Evolutionary conservation across 2,113 vertebrate genomes (phyloP), one percentile per base, ranked within the genome.

Genomic region (Charina bottae): DNA sequence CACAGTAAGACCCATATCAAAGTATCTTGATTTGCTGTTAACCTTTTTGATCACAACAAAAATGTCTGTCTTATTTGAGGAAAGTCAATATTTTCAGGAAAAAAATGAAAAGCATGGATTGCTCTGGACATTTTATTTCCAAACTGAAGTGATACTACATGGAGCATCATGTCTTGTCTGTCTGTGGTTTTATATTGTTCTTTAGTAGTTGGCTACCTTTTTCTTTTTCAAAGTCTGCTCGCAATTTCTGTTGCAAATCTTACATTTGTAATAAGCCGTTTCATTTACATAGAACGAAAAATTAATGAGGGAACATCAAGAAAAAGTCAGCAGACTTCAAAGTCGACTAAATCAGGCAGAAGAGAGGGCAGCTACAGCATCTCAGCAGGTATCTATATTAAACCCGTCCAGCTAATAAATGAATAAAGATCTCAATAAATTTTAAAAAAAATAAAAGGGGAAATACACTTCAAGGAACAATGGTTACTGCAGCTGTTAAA

Each of bases 261-360:
- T 92, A 58, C 86, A 28, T 93, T 95, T 95, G 68, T 95, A 96
- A 96, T 94, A 9, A 95, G 90, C 0, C 89, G 11, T 91, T 96
- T 92, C 55, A 13, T 92, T 94, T 93, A 89, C 89, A 94, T 94
- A 99, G 99, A 97, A 98, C 95, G 98, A 99, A 97, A 98, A 97
- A 54, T 78, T 98, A 97, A 96, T 98, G 93, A 93, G 93, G 59
- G 98, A 99, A 84, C 96, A 98, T 93, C 98, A 97, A 94, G 98
- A 99, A 95, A 98, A 98, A 96, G 97, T 97, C 53, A 95, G 68
- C 54, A 98, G 98, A 94, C 98, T 99, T 59, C 98, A 99, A 94
- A 97, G 91, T 87, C 98, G 98, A 17, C 97, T 99, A n/a, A 98
- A 92, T 85, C 98, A 98, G 87, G 97, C 98, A 0, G 99, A 99